Conservation (phyloP, 23 tunicate genomes). For the Pegea sp. region DNA sequence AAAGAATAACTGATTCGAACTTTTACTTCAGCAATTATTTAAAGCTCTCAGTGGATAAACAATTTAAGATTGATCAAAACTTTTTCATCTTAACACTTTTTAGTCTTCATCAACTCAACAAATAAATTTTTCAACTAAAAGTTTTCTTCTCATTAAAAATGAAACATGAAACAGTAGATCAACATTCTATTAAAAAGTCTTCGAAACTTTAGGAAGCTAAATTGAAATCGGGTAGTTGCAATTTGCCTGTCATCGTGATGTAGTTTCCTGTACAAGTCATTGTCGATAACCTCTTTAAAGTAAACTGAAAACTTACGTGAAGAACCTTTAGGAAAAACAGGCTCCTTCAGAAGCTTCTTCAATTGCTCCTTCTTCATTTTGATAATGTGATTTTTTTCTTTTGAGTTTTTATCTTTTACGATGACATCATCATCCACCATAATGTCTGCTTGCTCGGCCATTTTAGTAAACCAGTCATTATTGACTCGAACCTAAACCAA, state of each 20-base stretch:
- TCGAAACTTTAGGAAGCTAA: too few species aligned
- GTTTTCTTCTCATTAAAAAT: too few species aligned
- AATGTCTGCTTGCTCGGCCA: slow-evolving; percentile 54
- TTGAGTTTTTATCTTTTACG: slow-evolving; percentile 7
- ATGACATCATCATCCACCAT: slow-evolving; percentile 54
- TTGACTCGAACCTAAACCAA: slow-evolving; percentile 31
- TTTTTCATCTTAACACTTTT: too few species aligned
- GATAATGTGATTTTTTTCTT: slow-evolving; percentile 3
- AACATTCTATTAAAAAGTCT: too few species aligned
- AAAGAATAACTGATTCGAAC: too few species aligned
- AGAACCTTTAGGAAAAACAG: slow-evolving; percentile 48
- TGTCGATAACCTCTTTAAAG: neutral
- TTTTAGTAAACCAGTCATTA: slow-evolving; percentile 68
- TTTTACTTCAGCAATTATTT: too few species aligned
- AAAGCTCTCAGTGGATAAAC: too few species aligned
- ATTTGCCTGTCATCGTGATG: neutral
- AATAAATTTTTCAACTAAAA: too few species aligned
- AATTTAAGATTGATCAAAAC: too few species aligned
- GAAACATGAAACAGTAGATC: too few species aligned
- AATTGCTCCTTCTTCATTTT: slow-evolving; percentile 24
- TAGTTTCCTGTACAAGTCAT: slow-evolving; percentile 2
- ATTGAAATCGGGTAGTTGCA: slow-evolving; percentile 1
- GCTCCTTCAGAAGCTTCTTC: slow-evolving; percentile 17
- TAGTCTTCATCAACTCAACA: too few species aligned
- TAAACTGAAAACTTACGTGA: slow-evolving; percentile 23